Conservation (phyloP, 1,140 invertebrate genomes). For the Euwallacea similis region DNA sequence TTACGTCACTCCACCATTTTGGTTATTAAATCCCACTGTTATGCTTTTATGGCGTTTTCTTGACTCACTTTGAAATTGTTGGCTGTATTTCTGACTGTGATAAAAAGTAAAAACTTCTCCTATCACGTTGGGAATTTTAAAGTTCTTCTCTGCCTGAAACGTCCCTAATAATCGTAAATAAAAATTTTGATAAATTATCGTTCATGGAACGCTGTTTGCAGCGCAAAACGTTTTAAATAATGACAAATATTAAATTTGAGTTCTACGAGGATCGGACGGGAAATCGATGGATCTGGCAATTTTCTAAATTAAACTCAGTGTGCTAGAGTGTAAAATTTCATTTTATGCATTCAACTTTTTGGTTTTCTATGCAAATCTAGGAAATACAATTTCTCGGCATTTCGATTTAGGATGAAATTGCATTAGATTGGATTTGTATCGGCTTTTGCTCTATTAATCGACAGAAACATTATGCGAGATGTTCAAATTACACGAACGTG, state of each 20-base stretch:
- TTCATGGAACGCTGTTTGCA: background rate
- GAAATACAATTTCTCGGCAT: background rate
- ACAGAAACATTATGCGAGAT: background rate
- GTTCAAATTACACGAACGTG: background rate
- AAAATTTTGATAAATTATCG: background rate
- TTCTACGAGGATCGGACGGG: background rate
- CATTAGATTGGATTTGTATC: constrained; percentile 8
- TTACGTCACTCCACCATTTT: constrained; percentile 1
- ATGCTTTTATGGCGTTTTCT: constrained; percentile 3
- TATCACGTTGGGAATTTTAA: too few relatives aligned
- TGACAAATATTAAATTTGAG: constrained; percentile 1
- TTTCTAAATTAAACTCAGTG: constrained; percentile 6
- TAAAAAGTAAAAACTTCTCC: too few relatives aligned
- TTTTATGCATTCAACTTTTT: constrained; percentile 15
- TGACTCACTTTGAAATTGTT: constrained; percentile 3
- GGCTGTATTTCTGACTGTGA: background rate
- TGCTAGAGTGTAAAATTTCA: constrained; percentile 12
- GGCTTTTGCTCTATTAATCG: background rate
- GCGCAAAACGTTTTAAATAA: background rate
- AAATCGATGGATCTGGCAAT: background rate
- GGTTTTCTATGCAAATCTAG: background rate
- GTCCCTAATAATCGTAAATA: too few relatives aligned
- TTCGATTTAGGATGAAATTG: constrained; percentile 4
- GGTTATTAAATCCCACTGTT: background rate
- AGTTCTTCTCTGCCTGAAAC: too few relatives aligned